phyloP scores from a whole-genome alignment of 2,888 invertebrate species.

The Phrixothrix hirtus region DNA sequence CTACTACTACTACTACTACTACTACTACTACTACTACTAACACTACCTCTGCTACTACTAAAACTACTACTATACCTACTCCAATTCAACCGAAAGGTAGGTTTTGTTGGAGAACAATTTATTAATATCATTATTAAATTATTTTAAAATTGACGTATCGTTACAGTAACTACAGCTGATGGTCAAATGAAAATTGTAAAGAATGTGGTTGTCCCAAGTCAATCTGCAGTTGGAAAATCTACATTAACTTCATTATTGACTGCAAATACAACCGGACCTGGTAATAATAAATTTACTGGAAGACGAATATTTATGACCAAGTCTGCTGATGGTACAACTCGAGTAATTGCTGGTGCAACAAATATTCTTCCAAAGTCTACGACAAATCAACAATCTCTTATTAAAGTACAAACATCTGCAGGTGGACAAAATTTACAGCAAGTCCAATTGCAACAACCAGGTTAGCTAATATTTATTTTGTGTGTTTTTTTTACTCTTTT shows the following conservation, averaged over 20 bases:
- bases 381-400: slow-evolving; percentile 57
- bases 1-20: too few relatives aligned
- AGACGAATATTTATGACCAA: slow-evolving; percentile 77
- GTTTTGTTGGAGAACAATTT: slow-evolving; percentile 25
- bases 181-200: slow-evolving; percentile 69
- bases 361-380: slow-evolving; percentile 60
- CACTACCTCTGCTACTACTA: slow-evolving; percentile 48
- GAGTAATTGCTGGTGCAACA: slow-evolving; percentile 65
- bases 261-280: slow-evolving; percentile 60
- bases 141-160: background rate
- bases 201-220: slow-evolving; percentile 65
- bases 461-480: slow-evolving; percentile 33
- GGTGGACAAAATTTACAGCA: slow-evolving; percentile 49
- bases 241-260: slow-evolving; percentile 70
- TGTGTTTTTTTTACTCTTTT: background rate
- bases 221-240: slow-evolving; percentile 63
- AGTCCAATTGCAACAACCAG: slow-evolving; percentile 55
- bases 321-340: slow-evolving; percentile 68
- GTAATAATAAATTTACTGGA: slow-evolving; percentile 69
- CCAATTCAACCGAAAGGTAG: slow-evolving; percentile 57
- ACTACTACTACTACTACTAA: slow-evolving; percentile 46
- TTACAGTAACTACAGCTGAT: slow-evolving; percentile 58
- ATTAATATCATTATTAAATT: too few relatives aligned
- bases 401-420: slow-evolving; percentile 57
- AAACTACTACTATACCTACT: slow-evolving; percentile 50